Evolutionary conservation across 2,888 invertebrate genomes (phyloP), one percentile per base, ranked within the genome.

Genomic region (Parnassius mnemosyne): DNA sequence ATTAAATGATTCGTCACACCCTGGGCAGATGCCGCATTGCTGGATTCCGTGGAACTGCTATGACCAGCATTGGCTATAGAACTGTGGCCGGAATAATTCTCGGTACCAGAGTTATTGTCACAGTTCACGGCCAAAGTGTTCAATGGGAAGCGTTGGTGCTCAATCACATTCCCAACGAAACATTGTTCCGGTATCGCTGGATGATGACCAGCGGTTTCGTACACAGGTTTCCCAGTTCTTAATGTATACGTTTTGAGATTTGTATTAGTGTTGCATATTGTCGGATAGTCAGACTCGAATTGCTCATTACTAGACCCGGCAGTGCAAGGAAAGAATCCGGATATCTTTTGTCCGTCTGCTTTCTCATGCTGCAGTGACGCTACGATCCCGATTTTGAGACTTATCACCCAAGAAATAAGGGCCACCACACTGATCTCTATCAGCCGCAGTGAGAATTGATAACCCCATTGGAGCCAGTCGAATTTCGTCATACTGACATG

Each of bases 391-490:
- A 93, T 93, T 78, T 93, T 94, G 34, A 96, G 89, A 59, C 97
- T 96, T 54, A 97, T 96, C 10, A 98, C 97, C 94, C 97, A 97
- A 0, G 96, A 96, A 71, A 97, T 92, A 60, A 97, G 92, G 5
- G 95, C 95, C 71, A 97, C 96, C 75, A 98, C 96, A n/a, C 95
- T 94, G 53, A 98, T 94, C 85, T 98, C 98, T 59, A 97, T 93
- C 9, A 97, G 92, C 41, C 98, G 93, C 58, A 97, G 93, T 0
- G 96, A 95, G 76, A 97, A 95, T 78, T 98, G 97, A 87, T 96
- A 97, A 20, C 96, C 95, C 97, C 97, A 98, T 92, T 97, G 95
- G 3, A 97, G 92, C 98, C 98, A 98, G 66, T 95, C 95, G 72
- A 95, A 94, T 72, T 95, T 94, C 1, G 93, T 92, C 86, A 93